Base-by-base conservation (phyloP, 2,888 invertebrate species). In the Melieria picta region DNA sequence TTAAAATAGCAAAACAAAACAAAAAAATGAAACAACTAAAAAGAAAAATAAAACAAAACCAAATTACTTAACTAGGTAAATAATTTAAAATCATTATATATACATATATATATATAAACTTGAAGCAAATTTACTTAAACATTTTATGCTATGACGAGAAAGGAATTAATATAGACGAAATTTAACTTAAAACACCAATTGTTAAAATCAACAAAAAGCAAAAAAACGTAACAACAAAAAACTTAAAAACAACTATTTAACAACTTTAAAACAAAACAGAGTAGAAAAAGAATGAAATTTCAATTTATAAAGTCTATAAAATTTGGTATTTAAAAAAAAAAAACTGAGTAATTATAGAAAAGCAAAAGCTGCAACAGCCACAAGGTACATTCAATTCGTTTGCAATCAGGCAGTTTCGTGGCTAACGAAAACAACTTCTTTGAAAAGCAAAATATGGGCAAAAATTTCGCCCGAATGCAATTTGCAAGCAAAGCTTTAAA, bases 61-160 rank as follows among this genome's bases (percentile, higher is more conserved):
- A 30, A n/a, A 50, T 42, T 42, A 67, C 58, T 55, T 42, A 42
- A 58, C 13, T 30, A 56, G 42, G 43, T 57, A 60, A 67, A 67
- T n/a, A 65, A 65, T 43, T 9, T 48, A 74, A 57, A 58, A 72
- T 65, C 61, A 58, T 10, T 60, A 67, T 63, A 43, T 69, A 69
- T 46, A 55, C 30, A 67, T 60, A 65, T 43, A 57, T n/a, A 60
- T 46, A 69, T 55, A 11, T 57, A 70, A 57, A 63, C 57, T 30
- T 30, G 30, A 30, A 30, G 30, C 3, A 30, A 30, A 30, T 30
- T 30, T 30, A 30, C 30, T 30, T 30, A 30, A 30, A 30, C 30
- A 30, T 3, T 30, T 30, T 30, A 30, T 30, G 30, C 30, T 30
- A 30, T 30, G 30, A 30, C 30, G 30, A 30, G 30, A 30, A 30